Percentiles rank a stretch among this genome's conserved stretches.
Evolutionary conservation across 2,113 vertebrate species (phyloP).

Genomic region (Theristicus caerulescens): DNA sequence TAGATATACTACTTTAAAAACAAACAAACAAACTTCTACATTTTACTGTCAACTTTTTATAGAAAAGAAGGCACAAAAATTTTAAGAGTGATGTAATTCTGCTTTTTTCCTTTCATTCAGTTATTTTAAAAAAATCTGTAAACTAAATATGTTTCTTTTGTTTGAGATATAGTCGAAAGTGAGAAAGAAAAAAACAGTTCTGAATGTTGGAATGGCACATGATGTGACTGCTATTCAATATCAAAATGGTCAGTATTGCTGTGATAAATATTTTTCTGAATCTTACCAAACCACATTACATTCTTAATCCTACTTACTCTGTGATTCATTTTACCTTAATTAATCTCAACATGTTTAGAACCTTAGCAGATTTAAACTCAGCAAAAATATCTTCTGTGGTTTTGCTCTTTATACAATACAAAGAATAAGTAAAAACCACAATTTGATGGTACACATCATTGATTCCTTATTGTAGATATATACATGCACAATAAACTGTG

Average conservation of each 20-base stretch:
- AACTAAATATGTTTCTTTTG: not conserved
- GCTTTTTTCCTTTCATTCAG: not conserved
- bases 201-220: not conserved
- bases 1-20: not conserved
- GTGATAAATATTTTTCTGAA: not conserved
- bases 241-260: not conserved
- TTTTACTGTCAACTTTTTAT: not conserved
- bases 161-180: not conserved
- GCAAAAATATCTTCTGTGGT: not conserved
- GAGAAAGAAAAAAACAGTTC: not conserved
- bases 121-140: not conserved
- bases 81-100: not conserved
- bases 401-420: not conserved
- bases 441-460: not conserved
- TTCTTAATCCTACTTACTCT: not conserved
- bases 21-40: not conserved
- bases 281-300: not conserved
- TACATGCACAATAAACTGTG: not conserved
- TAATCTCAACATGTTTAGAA: not conserved
- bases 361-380: not conserved
- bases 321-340: not conserved
- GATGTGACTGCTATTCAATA: not conserved
- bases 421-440: not conserved
- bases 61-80: not conserved
- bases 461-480: not conserved